These are phyloP conservation scores for Cherax quadricarinatus DNA, from an alignment of 1,140 invertebrate genomes.

Conservation along the genomic window DNA sequence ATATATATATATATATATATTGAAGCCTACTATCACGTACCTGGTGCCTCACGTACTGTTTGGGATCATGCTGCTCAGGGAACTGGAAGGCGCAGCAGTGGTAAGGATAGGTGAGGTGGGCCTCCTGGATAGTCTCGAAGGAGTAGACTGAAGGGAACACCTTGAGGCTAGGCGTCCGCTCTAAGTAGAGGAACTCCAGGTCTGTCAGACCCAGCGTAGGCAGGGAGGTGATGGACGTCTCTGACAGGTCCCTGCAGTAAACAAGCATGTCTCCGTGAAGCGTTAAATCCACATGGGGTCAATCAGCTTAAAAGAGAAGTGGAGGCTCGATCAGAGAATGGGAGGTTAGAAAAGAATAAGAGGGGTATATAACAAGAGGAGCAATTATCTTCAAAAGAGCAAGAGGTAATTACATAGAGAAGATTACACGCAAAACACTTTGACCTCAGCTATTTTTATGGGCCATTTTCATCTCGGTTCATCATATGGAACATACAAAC, in stretches of 20 bases:
- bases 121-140: constrained; percentile 81
- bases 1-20: too few species aligned
- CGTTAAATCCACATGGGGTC: background rate
- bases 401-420: too few species aligned
- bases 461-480: too few species aligned
- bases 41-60: constrained; percentile 77
- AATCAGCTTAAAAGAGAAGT: too few species aligned
- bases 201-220: constrained; percentile 85
- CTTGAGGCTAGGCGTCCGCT: constrained; percentile 84
- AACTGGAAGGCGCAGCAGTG: constrained; percentile 93
- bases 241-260: constrained; percentile 83
- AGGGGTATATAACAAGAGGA: too few species aligned
- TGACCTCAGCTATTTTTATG: too few species aligned
- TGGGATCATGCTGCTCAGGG: constrained; percentile 86
- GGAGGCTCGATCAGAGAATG: too few species aligned
- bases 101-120: constrained; percentile 88
- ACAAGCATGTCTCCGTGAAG: too few species aligned
- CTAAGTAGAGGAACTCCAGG: constrained; percentile 84
- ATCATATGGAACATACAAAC: too few species aligned
- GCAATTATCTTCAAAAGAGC: too few species aligned
- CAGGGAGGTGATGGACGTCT: constrained; percentile 84
- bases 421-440: too few species aligned
- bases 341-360: too few species aligned
- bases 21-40: background rate
- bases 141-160: constrained; percentile 90